Percentiles rank a stretch among this genome's conserved stretches.
phyloP scores from a whole-genome alignment of 1,140 invertebrate species.

The Ruditapes philippinarum region DNA sequence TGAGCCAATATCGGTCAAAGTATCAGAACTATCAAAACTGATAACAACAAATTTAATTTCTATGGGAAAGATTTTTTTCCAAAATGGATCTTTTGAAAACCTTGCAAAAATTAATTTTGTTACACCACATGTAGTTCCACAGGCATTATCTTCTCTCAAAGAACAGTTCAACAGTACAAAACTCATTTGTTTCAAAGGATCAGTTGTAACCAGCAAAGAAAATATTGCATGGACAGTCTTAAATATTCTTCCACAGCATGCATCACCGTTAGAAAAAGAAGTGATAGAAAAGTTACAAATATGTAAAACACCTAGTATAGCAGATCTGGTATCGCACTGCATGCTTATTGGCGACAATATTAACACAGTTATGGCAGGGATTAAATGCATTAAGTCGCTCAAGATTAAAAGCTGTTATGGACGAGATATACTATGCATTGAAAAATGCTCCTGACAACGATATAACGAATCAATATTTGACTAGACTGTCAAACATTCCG shows the following conservation, averaged over 20 bases:
- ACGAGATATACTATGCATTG: neutral
- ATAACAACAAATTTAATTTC: slow-evolving; percentile 51
- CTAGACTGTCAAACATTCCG: neutral
- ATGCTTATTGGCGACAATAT: slow-evolving; percentile 28
- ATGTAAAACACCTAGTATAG: neutral
- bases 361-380: neutral
- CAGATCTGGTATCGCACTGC: slow-evolving; percentile 38
- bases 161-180: neutral
- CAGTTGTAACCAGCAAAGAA: neutral
- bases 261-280: neutral
- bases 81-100: neutral
- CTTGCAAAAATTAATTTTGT: slow-evolving; percentile 70
- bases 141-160: neutral
- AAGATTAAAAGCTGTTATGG: neutral
- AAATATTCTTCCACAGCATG: neutral
- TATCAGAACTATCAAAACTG: too few relatives aligned
- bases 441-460: neutral
- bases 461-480: neutral
- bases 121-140: slow-evolving; percentile 19
- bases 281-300: neutral
- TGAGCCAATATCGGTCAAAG: too few relatives aligned
- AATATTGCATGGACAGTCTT: neutral
- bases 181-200: neutral
- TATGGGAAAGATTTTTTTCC: neutral
- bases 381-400: neutral